Evolutionary conservation across 2,888 invertebrate genomes (phyloP).

Genomic region (Netelia fuscicornis): DNA sequence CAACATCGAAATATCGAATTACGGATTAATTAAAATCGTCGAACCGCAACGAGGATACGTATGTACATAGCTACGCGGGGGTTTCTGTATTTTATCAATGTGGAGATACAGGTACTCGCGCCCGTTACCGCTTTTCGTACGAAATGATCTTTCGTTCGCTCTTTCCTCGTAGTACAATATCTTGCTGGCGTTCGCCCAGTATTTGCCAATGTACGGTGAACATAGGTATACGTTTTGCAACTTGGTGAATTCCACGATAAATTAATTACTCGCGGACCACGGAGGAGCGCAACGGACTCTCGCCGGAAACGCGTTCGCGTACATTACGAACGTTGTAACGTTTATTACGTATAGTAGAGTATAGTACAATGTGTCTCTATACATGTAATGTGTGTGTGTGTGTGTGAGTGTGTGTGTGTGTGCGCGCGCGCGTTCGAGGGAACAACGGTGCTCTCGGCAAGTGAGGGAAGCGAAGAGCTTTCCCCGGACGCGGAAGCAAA

Average conservation of each 20-base stretch:
- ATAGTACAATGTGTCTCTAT: not conserved
- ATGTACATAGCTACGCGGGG: not conserved
- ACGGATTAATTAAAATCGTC: conserved; percentile 50
- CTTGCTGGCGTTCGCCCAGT: too few species aligned
- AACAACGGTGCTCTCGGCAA: conserved; percentile 48
- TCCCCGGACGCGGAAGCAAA: conserved; percentile 71
- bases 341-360: conserved; percentile 27
- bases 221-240: not conserved
- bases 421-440: not conserved
- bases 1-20: not conserved
- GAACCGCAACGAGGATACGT: conserved; percentile 34
- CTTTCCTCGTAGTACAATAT: too few species aligned
- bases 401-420: not conserved
- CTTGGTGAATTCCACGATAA: conserved; percentile 42
- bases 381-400: conserved; percentile 12
- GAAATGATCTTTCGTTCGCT: too few species aligned
- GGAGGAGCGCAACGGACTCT: not conserved
- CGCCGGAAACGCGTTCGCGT: conserved; percentile 40
- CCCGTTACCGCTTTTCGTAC: too few species aligned
- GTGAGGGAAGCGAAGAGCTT: conserved; percentile 54
- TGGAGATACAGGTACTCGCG: too few species aligned
- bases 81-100: too few species aligned
- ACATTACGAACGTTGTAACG: conserved; percentile 30
- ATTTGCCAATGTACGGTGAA: conserved; percentile 1
- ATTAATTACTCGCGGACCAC: conserved; percentile 44